A percentile compares a stretch with the other conserved stretches of the same genome.
phyloP scores from a whole-genome alignment of 1,140 invertebrate species.

The Bombus terrestris region DNA sequence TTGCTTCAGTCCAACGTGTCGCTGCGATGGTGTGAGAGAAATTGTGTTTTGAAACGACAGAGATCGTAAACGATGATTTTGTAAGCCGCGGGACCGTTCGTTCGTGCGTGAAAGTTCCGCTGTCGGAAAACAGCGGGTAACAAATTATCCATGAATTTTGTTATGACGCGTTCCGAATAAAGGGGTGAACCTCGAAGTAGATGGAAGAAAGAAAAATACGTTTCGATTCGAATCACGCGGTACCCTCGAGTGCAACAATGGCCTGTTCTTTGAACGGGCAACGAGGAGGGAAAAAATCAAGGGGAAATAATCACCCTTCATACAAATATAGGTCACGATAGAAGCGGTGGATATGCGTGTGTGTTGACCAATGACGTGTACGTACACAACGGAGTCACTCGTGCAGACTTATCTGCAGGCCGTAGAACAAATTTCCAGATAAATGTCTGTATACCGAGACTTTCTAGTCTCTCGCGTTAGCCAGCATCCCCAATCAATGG shows the following conservation, averaged over 20 bases:
- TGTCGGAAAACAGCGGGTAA: not conserved
- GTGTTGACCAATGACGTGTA: not conserved
- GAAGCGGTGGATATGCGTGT: constrained; percentile 11
- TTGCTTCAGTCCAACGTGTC: not conserved
- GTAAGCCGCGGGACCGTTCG: not conserved
- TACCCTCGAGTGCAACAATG: constrained; percentile 30
- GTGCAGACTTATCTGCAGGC: constrained; percentile 6
- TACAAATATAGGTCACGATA: constrained; percentile 52
- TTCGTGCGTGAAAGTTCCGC: not conserved
- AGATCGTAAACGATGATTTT: too few species aligned
- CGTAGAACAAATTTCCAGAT: not conserved
- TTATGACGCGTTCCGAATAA: not conserved
- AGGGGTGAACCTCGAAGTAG: not conserved
- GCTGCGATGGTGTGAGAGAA: not conserved
- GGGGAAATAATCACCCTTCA: constrained; percentile 51
- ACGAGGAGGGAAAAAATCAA: constrained; percentile 18
- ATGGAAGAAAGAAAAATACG: not conserved
- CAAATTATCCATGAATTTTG: constrained; percentile 26
- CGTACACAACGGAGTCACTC: constrained; percentile 9
- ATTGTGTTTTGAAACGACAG: too few species aligned
- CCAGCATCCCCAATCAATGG: not conserved
- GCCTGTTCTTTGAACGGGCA: not conserved
- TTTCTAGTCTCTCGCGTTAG: not conserved
- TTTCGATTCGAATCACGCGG: constrained; percentile 44
- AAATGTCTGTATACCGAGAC: not conserved